Conservation (phyloP, 2,888 invertebrate genomes). For the Dynastes hyllus region DNA sequence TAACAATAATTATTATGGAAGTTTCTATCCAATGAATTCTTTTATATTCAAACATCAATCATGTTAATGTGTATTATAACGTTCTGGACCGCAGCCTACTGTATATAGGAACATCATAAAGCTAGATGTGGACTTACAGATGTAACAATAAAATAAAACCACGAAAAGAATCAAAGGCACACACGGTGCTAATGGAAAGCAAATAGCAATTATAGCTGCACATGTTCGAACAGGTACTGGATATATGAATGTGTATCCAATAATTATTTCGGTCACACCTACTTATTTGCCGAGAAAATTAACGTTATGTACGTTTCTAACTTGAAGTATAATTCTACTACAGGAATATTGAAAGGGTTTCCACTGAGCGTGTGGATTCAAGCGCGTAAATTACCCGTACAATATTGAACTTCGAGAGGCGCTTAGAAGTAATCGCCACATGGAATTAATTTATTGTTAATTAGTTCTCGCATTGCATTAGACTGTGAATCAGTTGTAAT, state of each 20-base stretch:
- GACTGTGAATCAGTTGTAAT: no score
- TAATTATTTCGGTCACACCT: conserved; percentile 34
- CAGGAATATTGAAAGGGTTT: conserved; percentile 18
- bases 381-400: neutral
- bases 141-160: neutral
- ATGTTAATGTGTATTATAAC: no score
- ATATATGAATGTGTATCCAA: conserved; percentile 8
- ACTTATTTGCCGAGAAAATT: conserved; percentile 40
- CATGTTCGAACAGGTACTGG: conserved; percentile 12
- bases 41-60: no score
- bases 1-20: neutral
- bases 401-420: neutral
- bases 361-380: neutral
- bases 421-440: neutral
- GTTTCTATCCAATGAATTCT: neutral
- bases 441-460: conserved; percentile 21
- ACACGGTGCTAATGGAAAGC: conserved; percentile 18
- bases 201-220: conserved; percentile 17
- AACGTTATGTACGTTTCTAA: conserved; percentile 19
- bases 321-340: neutral
- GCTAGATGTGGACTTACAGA: neutral
- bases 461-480: conserved; percentile 1
- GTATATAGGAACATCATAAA: neutral
- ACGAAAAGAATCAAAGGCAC: conserved; percentile 5
- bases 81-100: no score